Evolutionary conservation across 2,888 invertebrate species (phyloP), one percentile per base, ranked within the genome.

Genomic region (Oscheius myriophilus): DNA sequence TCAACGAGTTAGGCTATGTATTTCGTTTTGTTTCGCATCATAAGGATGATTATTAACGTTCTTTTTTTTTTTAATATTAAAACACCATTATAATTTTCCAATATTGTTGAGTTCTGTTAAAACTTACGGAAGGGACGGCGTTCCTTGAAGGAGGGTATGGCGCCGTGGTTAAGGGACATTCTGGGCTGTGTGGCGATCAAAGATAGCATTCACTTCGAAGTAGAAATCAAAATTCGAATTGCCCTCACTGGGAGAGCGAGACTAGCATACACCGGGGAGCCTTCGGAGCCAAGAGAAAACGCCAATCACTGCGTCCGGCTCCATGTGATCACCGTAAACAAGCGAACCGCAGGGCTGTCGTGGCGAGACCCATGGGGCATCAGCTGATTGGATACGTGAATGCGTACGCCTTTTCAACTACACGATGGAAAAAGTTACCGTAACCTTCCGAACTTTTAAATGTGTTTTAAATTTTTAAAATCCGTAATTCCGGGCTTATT

Each of bases 121-220:
- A 55, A 78, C 81, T 83, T 79, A 87, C 87, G 84, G 69, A 84
- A 84, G 52, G 81, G 83, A 55, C 86, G 80, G 62, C 86, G 81
- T 72, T 87, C 86, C 71, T 86, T 87, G 76, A 87, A 87, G 9
- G 85, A 77, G 46, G 84, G 84, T 49, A 73, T 70, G 53, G 78
- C 72, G 57, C 84, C 83, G 61, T 81, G 67, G 41, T 63, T 57
- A 16, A 68, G 63, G 25, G 68, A 68, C 68, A 67, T 67, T 49
- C 25, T 61, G n/a, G 11, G n/a, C 21, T n/a, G 41, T 41, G 42
- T 21, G 42, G 33, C 21, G 61, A 49, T 49, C 26, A 61, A 33
- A 46, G 25, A 46, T 14, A 61, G 16, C 33, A 49, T 61, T 46
- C 61, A 61, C 61, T 45, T 46, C 49, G 39, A 61, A n/a, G n/a